Percentiles rank a stretch among this genome's conserved stretches.
phyloP scores from a whole-genome alignment of 2,113 vertebrate genomes.

The Eira barbara region DNA sequence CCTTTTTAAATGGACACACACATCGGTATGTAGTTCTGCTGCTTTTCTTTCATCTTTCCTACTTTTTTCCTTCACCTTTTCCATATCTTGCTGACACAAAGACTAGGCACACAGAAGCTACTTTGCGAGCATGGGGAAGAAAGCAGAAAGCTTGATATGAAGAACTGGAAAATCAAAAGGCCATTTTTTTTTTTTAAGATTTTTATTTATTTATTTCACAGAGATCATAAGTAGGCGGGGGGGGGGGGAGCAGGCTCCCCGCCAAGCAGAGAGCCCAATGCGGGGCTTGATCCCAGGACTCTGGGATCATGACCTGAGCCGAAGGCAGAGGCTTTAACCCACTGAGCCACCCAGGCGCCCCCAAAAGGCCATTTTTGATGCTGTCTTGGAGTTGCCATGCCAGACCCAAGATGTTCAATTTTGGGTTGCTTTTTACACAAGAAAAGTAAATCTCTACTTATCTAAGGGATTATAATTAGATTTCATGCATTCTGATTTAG shows the following conservation, averaged over 20 bases:
- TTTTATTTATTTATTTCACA: too few relatives aligned
- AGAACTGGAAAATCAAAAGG: background rate
- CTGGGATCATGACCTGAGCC: too few relatives aligned
- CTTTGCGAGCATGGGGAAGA: background rate
- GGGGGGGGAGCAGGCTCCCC: too few relatives aligned
- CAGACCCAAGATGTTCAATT: background rate
- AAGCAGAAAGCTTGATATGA: background rate
- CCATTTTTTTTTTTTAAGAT: too few relatives aligned
- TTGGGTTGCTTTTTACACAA: background rate
- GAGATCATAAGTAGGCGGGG: too few relatives aligned
- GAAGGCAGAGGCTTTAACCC: too few relatives aligned
- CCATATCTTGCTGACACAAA: background rate
- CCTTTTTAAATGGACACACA: background rate
- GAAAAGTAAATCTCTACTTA: background rate
- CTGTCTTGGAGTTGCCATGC: background rate
- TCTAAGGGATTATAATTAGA: background rate
- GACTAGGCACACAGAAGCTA: background rate
- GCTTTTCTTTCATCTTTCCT: background rate
- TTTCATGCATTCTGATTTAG: background rate
- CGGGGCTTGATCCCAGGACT: too few relatives aligned
- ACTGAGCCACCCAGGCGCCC: too few relatives aligned
- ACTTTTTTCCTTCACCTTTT: background rate
- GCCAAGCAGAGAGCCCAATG: too few relatives aligned
- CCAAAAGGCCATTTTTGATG: background rate
- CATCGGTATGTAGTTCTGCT: background rate